Conservation (phyloP, 2,888 invertebrate species). For the Andricus curvator region DNA sequence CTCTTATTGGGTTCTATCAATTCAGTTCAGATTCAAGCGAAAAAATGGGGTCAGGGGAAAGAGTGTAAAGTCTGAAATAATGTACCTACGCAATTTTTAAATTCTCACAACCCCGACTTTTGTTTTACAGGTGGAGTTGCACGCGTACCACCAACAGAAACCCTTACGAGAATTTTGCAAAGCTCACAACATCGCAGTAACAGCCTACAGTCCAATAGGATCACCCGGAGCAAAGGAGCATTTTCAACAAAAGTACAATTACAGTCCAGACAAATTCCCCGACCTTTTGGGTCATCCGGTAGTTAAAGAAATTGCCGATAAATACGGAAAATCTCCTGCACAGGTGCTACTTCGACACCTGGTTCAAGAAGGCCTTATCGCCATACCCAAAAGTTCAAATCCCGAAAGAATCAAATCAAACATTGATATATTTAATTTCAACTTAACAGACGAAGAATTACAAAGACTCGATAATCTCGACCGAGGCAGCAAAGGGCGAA, state of each 20-base stretch:
- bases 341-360: conserved; percentile 87
- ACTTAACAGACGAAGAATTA: conserved; percentile 81
- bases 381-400: conserved; percentile 90
- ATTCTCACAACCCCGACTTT: too few relatives aligned
- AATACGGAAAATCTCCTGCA: conserved; percentile 83
- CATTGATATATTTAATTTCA: conserved; percentile 84
- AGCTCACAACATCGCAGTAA: conserved; percentile 82
- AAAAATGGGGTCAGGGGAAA: too few relatives aligned
- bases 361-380: conserved; percentile 84
- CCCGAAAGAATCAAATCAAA: conserved; percentile 85
- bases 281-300: conserved; percentile 82
- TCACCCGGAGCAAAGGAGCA: conserved; percentile 84
- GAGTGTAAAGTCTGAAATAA: too few relatives aligned
- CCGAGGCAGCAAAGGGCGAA: conserved; percentile 82
- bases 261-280: conserved; percentile 75
- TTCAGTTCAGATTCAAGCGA: too few relatives aligned
- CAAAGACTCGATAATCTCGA: conserved; percentile 81
- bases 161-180: conserved; percentile 83
- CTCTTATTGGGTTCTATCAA: too few relatives aligned
- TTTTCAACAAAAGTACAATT: conserved; percentile 74
- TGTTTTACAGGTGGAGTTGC: conserved; percentile 82
- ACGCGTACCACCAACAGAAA: conserved; percentile 87
- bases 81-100: too few relatives aligned
- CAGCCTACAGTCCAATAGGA: conserved; percentile 85
- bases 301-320: conserved; percentile 81